Percentiles rank a stretch among this genome's conserved stretches.
Conservation (phyloP, 2,113 vertebrate genomes). For the Oplegnathus fasciatus region DNA sequence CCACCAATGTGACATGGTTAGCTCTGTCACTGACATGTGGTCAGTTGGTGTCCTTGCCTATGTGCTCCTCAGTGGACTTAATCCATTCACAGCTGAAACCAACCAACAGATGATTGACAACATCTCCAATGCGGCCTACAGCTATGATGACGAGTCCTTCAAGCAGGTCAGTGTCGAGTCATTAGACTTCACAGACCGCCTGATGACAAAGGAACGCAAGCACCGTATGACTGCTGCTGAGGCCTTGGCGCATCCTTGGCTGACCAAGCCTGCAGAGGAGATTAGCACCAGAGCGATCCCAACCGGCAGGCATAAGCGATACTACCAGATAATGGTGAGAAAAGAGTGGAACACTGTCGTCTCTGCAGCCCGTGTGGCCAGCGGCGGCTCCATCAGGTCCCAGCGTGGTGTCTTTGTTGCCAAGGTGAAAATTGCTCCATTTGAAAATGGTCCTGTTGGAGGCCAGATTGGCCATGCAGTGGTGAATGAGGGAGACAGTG, state of each 20-base stretch:
- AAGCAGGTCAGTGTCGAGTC: slow-evolving; percentile 92
- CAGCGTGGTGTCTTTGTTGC: slow-evolving; percentile 92
- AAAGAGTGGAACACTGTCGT: slow-evolving; percentile 96
- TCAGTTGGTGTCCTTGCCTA: slow-evolving; percentile 94
- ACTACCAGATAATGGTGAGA: slow-evolving; percentile 93
- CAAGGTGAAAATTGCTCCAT: slow-evolving; percentile 96
- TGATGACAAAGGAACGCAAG: slow-evolving; percentile 96
- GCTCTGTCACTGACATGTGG: slow-evolving; percentile 97
- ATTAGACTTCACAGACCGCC: slow-evolving; percentile 94
- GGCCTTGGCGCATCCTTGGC: slow-evolving; percentile 92
- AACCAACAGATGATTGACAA: slow-evolving; percentile 98
- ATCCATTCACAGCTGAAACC: slow-evolving; percentile 97
- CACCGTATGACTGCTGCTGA: slow-evolving; percentile 96
- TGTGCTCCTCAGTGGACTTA: slow-evolving; percentile 93
- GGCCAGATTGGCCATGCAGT: slow-evolving; percentile 91
- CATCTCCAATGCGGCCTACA: slow-evolving; percentile 95
- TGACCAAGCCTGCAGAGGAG: slow-evolving; percentile 89
- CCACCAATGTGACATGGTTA: slow-evolving; percentile 96
- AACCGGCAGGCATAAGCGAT: slow-evolving; percentile 92
- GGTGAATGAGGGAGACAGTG: slow-evolving; percentile 89
- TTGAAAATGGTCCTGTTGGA: slow-evolving; percentile 94
- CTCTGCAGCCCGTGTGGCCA: slow-evolving; percentile 94
- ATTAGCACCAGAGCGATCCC: slow-evolving; percentile 91
- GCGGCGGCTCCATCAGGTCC: slow-evolving; percentile 92
- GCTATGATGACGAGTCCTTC: slow-evolving; percentile 96